Percentiles rank a stretch among this genome's conserved stretches.
Conservation (phyloP, 1,140 invertebrate species). For the Dolichoris vasculosae region DNA sequence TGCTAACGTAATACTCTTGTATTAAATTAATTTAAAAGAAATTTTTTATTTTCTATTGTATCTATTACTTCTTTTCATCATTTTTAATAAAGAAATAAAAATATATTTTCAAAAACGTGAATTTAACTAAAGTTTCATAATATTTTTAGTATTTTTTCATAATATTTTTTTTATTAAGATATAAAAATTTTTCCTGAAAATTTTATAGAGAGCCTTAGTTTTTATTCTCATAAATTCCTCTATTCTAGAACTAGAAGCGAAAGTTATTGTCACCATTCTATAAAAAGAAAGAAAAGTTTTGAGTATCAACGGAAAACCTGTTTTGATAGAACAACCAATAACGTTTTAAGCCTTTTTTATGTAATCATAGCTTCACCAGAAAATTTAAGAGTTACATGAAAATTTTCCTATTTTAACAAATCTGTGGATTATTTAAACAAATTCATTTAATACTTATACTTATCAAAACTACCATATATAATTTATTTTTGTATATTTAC, state of each 20-base stretch:
- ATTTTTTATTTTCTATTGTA: no score
- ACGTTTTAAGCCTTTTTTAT: constrained; percentile 20
- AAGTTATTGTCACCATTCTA: constrained; percentile 22
- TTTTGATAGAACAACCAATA: not conserved
- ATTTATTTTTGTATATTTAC: no score
- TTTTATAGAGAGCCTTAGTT: constrained; percentile 3
- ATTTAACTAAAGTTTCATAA: not conserved
- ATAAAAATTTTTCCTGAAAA: constrained; percentile 1
- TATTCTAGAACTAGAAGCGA: constrained; percentile 10
- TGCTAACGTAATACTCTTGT: no score
- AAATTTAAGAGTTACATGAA: not conserved
- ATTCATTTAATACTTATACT: not conserved
- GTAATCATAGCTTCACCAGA: not conserved
- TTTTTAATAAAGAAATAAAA: not conserved
- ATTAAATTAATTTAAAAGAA: no score
- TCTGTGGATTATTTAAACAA: not conserved
- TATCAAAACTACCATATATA: no score
- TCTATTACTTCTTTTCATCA: not conserved
- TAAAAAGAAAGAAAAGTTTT: not conserved
- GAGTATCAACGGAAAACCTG: not conserved
- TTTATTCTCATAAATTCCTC: constrained; percentile 24
- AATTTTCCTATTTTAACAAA: no score
- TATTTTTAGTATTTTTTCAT: constrained; percentile 6
- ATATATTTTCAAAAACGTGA: not conserved
- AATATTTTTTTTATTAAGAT: not conserved